Conservation (phyloP, 1,140 invertebrate species). For the Anastatus disparis region DNA sequence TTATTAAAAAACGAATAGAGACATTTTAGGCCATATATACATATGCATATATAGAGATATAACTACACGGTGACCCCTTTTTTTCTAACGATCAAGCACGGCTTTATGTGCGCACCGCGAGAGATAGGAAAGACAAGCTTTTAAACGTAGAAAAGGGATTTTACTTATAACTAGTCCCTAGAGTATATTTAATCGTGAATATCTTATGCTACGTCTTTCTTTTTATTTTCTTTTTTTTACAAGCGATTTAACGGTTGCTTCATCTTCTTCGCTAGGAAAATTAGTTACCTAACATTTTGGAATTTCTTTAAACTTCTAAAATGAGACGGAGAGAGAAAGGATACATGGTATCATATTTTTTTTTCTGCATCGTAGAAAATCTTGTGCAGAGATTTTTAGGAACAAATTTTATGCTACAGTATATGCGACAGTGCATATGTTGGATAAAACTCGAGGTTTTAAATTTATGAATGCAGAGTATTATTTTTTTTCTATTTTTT, state of each 20-base stretch:
- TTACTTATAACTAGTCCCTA: constrained; percentile 31
- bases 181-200: constrained; percentile 37
- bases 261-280: constrained; percentile 13
- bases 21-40: too few relatives aligned
- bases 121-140: not conserved
- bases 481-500: too few relatives aligned
- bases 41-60: too few relatives aligned
- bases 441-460: too few relatives aligned
- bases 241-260: constrained; percentile 29
- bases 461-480: too few relatives aligned
- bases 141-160: constrained; percentile 10
- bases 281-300: constrained; percentile 30
- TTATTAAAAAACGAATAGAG: constrained; percentile 6
- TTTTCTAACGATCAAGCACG: not conserved
- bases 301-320: constrained; percentile 1
- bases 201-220: too few relatives aligned
- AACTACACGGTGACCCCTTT: too few relatives aligned
- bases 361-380: not conserved
- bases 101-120: not conserved
- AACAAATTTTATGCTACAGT: not conserved
- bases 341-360: constrained; percentile 10
- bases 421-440: not conserved
- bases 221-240: constrained; percentile 34
- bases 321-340: not conserved
- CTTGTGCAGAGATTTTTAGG: constrained; percentile 11